Base-by-base conservation (phyloP, 2,113 vertebrate genomes). In the Ailurus styani region DNA sequence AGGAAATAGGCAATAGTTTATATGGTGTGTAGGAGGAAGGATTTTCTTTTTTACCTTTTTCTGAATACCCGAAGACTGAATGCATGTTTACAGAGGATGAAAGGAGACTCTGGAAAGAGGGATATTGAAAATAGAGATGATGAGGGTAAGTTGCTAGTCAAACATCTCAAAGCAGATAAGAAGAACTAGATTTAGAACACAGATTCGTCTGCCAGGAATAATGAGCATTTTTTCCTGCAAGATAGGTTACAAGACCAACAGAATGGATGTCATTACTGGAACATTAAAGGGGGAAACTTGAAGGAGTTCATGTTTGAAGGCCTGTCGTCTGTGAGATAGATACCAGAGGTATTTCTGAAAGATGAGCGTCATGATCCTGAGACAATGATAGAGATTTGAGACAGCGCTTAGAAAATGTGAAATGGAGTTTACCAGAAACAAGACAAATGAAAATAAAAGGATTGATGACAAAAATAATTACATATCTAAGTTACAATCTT, bases 361-460 rank as follows among this genome's bases (percentile, higher is more conserved):
- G 27, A 70, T 84, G 23, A 95, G 21, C n/a, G 37, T 40, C 29
- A 45, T 72, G 45, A 78, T 84, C 40, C 73, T 17, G 54, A 95
- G 64, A 20, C 14, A 52, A 5, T 37, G 21, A 29, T 34, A 31
- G 73, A 90, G 52, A 37, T 83, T 73, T 70, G 83, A 70, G 62
- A 88, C 31, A 64, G 64, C 91, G 11, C 31, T 62, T 37, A 34
- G 20, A 54, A 42, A 84, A 64, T 70, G 21, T 21, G 42, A 96
- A 93, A 70, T 18, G 54, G 25, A 60, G 45, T 72, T 95, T 91
- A 82, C 37, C 64, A 85, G 57, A 27, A 90, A 91, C 23, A 40
- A 88, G 87, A 31, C 27, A 85, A 84, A 82, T 70, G n/a, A 87
- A 97, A 95, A 83, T 29, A 37, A 83, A 95, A 95, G 45, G 29